Conservation (phyloP, 2,113 vertebrate genomes). For the Trichechus manatus region DNA sequence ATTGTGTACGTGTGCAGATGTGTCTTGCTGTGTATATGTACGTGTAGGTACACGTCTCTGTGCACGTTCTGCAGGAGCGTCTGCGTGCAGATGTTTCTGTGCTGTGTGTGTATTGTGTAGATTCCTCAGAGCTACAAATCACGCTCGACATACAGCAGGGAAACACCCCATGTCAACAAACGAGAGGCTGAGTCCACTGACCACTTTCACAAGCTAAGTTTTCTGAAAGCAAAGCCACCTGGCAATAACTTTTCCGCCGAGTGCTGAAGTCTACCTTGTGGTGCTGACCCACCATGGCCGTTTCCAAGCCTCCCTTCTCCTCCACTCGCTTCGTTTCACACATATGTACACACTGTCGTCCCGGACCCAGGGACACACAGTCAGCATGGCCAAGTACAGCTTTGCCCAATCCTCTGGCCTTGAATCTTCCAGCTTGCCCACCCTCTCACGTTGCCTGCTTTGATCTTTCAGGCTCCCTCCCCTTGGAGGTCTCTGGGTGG, state of each 20-base stretch:
- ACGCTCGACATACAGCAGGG: neutral
- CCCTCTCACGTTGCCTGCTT: too few species aligned
- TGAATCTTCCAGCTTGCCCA: neutral
- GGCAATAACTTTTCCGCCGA: too few species aligned
- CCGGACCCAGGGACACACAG: too few species aligned
- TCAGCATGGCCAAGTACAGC: neutral
- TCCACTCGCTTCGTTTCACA: too few species aligned
- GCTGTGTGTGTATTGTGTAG: neutral
- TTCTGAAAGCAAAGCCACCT: neutral
- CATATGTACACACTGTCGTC: neutral
- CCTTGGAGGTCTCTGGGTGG: too few species aligned
- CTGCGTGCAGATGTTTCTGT: neutral
- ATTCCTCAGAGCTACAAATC: neutral
- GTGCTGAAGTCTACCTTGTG: neutral
- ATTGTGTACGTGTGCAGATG: too few species aligned
- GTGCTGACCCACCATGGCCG: too few species aligned
- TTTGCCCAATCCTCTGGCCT: neutral
- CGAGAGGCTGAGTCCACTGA: neutral
- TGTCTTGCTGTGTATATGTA: too few species aligned
- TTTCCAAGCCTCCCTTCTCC: neutral
- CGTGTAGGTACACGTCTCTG: too few species aligned
- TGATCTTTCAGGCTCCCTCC: too few species aligned
- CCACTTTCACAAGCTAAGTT: too few species aligned
- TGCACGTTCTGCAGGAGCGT: too few species aligned
- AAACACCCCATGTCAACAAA: neutral